Evolutionary conservation across 2,888 invertebrate genomes (phyloP).

Genomic region (Ischnus inquisitorius): DNA sequence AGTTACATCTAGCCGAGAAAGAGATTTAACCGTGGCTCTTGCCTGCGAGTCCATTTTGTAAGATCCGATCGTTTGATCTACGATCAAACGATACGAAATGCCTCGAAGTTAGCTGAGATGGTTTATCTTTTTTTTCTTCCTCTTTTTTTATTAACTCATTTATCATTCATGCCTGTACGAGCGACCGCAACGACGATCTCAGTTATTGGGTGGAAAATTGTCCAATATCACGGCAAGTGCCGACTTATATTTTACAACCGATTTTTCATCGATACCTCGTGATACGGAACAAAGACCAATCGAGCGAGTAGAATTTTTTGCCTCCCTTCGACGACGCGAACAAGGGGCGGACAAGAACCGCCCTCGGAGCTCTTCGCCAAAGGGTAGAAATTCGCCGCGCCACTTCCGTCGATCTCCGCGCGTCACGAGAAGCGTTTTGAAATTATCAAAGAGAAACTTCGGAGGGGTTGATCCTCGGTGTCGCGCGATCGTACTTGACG

Average conservation of each 20-base stretch:
- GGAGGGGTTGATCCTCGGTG: constrained; percentile 8
- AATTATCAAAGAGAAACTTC: constrained; percentile 59
- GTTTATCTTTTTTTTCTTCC: constrained; percentile 10
- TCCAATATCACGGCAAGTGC: constrained; percentile 28
- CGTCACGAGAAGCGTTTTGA: constrained; percentile 17
- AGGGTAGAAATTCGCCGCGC: constrained; percentile 41
- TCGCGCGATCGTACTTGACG: constrained; percentile 31
- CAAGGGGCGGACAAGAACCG: neutral
- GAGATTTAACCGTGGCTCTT: constrained; percentile 5
- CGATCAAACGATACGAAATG: constrained; percentile 59
- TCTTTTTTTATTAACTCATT: constrained; percentile 9
- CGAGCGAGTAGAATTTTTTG: constrained; percentile 48
- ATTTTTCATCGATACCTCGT: constrained; percentile 52
- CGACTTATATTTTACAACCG: constrained; percentile 27
- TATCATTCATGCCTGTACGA: constrained; percentile 11
- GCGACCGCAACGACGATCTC: constrained; percentile 1
- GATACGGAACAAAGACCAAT: constrained; percentile 43
- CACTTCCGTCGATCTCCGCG: neutral
- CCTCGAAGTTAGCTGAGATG: constrained; percentile 36
- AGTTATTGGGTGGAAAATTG: constrained; percentile 49
- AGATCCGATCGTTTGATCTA: constrained; percentile 62
- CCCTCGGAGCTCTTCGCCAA: neutral
- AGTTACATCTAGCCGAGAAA: neutral
- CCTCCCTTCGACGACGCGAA: constrained; percentile 37
- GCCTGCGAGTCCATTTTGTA: constrained; percentile 56